These are phyloP conservation scores for Gerris lacustris DNA, from an alignment of 2,888 invertebrate species.

Conservation along the genomic window DNA sequence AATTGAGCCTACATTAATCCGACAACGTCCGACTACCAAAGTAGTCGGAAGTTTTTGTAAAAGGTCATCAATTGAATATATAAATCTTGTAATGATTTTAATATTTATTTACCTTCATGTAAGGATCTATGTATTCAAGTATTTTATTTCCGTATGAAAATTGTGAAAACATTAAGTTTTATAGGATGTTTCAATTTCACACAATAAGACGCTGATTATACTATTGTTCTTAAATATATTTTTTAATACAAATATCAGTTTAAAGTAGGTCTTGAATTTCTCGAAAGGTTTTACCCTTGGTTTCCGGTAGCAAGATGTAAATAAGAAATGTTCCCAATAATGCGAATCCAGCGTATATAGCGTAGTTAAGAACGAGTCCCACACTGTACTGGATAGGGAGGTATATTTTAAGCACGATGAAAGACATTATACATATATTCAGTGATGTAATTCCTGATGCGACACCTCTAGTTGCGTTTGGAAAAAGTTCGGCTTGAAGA, in stretches of 20 bases:
- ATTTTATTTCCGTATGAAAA: too few species aligned
- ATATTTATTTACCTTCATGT: too few species aligned
- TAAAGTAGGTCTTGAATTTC: constrained; percentile 8
- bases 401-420: constrained; percentile 5
- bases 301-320: background rate
- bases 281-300: constrained; percentile 6
- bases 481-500: constrained; percentile 8
- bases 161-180: too few species aligned
- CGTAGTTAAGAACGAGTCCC: background rate
- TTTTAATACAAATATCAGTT: background rate
- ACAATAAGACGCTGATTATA: too few species aligned
- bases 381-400: background rate
- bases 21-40: too few species aligned
- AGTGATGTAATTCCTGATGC: constrained; percentile 3
- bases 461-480: constrained; percentile 6
- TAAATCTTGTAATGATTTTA: too few species aligned
- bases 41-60: too few species aligned
- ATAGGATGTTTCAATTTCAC: too few species aligned
- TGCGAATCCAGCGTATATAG: constrained; percentile 1
- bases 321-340: background rate
- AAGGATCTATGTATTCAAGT: too few species aligned
- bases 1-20: too few species aligned
- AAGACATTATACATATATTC: constrained; percentile 8
- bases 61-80: too few species aligned
- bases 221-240: too few species aligned